Percentiles rank a stretch among this genome's conserved stretches.
phyloP scores from a whole-genome alignment of 35 echinoderm and acorn worm species.

The Hemicentrotus pulcherrimus region DNA sequence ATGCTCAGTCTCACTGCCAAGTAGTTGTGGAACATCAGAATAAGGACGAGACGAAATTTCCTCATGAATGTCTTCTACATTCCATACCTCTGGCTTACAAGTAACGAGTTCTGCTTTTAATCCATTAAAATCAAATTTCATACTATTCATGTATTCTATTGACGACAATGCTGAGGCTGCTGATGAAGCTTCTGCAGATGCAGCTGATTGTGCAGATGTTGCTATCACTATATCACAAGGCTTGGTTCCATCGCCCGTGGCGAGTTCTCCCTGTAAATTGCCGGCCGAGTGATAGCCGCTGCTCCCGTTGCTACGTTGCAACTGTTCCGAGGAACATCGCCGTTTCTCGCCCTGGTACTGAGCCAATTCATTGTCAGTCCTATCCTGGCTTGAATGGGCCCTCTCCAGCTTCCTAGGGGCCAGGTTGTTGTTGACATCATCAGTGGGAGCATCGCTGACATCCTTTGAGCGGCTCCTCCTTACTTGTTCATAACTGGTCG shows the following conservation, averaged over 20 bases:
- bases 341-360: neutral
- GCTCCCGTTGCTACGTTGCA: neutral
- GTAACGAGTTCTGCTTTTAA: neutral
- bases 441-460: neutral
- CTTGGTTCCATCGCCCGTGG: neutral
- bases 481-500: neutral
- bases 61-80: neutral
- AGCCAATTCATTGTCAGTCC: neutral
- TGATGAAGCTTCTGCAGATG: too few relatives aligned
- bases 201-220: too few relatives aligned
- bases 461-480: constrained; percentile 2
- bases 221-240: neutral
- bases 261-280: neutral
- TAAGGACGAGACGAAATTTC: neutral
- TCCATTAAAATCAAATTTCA: neutral
- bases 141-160: neutral
- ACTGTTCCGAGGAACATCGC: neutral
- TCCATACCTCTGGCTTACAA: neutral
- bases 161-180: neutral
- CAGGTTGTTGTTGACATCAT: neutral
- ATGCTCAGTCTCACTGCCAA: neutral
- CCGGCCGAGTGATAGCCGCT: neutral
- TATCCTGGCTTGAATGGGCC: neutral
- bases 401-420: neutral
- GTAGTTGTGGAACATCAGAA: neutral